phyloP scores from a whole-genome alignment of 2,888 invertebrate species.

The Tipula lateralis region DNA sequence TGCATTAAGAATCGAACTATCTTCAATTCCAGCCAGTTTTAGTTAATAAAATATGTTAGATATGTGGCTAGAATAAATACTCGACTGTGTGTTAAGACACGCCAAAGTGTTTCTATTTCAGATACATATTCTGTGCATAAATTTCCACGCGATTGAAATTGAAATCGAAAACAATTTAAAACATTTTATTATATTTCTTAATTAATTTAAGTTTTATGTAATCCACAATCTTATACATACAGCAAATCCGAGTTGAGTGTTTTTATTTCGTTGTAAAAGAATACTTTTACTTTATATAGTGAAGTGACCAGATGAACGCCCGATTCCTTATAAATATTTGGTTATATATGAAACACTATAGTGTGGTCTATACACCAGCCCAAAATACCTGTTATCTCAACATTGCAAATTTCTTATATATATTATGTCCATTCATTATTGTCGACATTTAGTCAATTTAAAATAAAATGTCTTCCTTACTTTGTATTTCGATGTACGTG shows the following conservation, averaged over 20 bases:
- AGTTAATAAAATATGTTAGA: too few relatives aligned
- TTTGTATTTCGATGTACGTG: background rate
- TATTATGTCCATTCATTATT: conserved; percentile 7
- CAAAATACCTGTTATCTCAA: background rate
- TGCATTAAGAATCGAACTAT: too few relatives aligned
- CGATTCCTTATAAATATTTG: background rate
- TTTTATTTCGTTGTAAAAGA: background rate
- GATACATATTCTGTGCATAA: too few relatives aligned
- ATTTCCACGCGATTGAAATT: background rate
- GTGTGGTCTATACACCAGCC: background rate
- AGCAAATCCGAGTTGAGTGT: background rate
- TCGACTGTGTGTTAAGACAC: too few relatives aligned
- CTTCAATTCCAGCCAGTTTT: too few relatives aligned
- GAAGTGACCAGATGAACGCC: background rate
- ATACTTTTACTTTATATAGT: background rate
- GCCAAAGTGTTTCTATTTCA: too few relatives aligned
- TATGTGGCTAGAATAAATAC: too few relatives aligned
- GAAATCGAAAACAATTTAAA: background rate
- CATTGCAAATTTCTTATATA: background rate
- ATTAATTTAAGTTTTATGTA: background rate
- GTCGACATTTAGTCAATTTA: conserved; percentile 11
- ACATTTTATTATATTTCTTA: background rate
- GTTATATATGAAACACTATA: background rate
- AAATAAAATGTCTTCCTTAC: background rate
- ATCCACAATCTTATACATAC: background rate